Evolutionary conservation across 2,797 vertebrate genomes (phyloP), one percentile per base, ranked within the genome.

Genomic region (Sebastes trivittatus): DNA sequence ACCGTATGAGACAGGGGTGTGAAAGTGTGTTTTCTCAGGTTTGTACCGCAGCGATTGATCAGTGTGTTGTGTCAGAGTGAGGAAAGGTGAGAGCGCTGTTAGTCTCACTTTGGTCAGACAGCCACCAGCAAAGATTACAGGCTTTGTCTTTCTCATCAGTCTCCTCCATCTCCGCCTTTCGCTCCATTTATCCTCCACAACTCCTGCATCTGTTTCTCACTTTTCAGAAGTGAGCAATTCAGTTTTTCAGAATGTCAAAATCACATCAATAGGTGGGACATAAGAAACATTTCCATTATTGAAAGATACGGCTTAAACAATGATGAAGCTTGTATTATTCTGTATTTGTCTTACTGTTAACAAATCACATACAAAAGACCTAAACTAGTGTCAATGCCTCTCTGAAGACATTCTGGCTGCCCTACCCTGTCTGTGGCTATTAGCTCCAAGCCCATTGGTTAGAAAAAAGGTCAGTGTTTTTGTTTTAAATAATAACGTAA

Each of bases 401-500:
- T 1, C 58, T 59, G 0, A 29, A 29, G 58, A 59, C 25, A 18
- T 59, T 29, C 25, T 29, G 23, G 6, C 20, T 59, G 56, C 25
- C 14, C 14, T n/a, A 22, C 23, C 25, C 25, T 16, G 11, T n/a
- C 59, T 34, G 29, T 61, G 14, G 14, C 38, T 16, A 42, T 42
- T 0, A 46, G 42, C 14, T 46, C 42, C 42, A 49, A 49, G 58
- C 16, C 4, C 9, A 34, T 7, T 61, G 59, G 6, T 5, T 42
- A 42, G 38, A 42, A 42, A 42, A 42, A 42, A 42, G 38, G 38
- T 42, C 18, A 8, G 18, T 49, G 46, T 49, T 49, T 46, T 46
- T 16, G 0, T 42, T 36, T 0, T 0, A 42, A 42, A 42, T 16
- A 42, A 42, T 16, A 16, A 42, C 38, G 38, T 42, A 16, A 42